Evolutionary conservation across 2,888 invertebrate genomes (phyloP).

Genomic region (Eilema sororculum): DNA sequence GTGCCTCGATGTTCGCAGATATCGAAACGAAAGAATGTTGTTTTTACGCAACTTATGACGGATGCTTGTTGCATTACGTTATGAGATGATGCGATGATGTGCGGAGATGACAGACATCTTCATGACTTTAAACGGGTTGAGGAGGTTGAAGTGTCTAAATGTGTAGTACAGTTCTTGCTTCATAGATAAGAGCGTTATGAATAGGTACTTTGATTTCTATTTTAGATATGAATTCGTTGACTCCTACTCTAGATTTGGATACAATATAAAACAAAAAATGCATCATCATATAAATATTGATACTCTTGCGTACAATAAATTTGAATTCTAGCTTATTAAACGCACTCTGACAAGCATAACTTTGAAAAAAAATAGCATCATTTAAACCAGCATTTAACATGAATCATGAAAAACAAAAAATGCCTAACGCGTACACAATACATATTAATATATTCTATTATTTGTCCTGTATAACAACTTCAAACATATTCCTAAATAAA

Average conservation of each 20-base stretch:
- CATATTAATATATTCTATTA: no score
- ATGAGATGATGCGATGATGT: conserved; percentile 14
- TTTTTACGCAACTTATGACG: conserved; percentile 60
- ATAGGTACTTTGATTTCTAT: background rate
- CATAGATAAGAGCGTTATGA: background rate
- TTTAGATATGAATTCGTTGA: no score
- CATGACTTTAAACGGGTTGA: conserved; percentile 26
- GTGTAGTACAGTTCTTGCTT: conserved; percentile 3
- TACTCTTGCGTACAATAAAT: background rate
- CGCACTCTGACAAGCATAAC: no score
- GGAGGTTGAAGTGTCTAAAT: background rate
- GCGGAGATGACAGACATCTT: conserved; percentile 24
- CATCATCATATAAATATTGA: background rate
- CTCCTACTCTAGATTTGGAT: background rate
- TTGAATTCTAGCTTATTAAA: no score
- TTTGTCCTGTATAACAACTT: background rate
- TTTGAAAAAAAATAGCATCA: no score
- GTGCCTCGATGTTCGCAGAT: conserved; percentile 58
- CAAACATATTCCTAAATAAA: background rate
- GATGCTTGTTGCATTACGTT: conserved; percentile 29
- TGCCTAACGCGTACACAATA: no score
- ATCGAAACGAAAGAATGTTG: conserved; percentile 61
- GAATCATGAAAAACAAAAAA: no score
- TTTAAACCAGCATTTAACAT: no score
- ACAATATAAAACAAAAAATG: background rate